Evolutionary conservation across 2,888 invertebrate species (phyloP), one percentile per base, ranked within the genome.

Genomic region (Ormyrus nitidulus): DNA sequence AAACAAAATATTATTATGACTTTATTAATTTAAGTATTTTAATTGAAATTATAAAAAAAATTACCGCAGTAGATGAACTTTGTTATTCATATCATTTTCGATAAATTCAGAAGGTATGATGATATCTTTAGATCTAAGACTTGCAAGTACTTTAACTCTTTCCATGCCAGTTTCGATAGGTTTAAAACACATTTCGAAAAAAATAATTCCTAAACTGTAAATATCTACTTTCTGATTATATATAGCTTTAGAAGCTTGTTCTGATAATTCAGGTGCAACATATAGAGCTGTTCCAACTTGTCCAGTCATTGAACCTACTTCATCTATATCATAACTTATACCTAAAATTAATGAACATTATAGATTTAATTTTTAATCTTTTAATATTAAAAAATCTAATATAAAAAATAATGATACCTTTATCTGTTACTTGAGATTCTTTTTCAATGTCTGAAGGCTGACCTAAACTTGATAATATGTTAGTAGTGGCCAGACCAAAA

Each of bases 201-300:
- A 93, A 83, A 99, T 98, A 58, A 99, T 95, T 5, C 98, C 98
- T 68, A 97, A 86, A 85, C 93, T 93, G 84, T 93, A 93, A 82
- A 93, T 92, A 84, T 93, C 93, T 1, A 97, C 97, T 91, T 97
- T 97, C 92, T 98, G 96, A 91, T 95, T 97, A 89, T 96, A 96
- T 46, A 94, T 94, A 5, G 95, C 94, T 90, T 95, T 96, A 0
- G 93, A 92, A 0, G 93, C 93, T 48, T 93, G 92, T 34, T 93
- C 93, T 0, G 93, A 93, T 0, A 99, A 92, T 89, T 99, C 99
- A 0, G 99, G 99, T 0, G 99, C 98, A 66, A 97, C 96, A 91
- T 99, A 99, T 0, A 98, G 92, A 0, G 97, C 96, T 49, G 99
- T 99, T 48, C 99, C 99, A 44, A 99, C 96, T 91, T 96, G 94